Evolutionary conservation across 2,797 vertebrate species (phyloP), one percentile per base, ranked within the genome.

Genomic region (Anniella stebbinsi): DNA sequence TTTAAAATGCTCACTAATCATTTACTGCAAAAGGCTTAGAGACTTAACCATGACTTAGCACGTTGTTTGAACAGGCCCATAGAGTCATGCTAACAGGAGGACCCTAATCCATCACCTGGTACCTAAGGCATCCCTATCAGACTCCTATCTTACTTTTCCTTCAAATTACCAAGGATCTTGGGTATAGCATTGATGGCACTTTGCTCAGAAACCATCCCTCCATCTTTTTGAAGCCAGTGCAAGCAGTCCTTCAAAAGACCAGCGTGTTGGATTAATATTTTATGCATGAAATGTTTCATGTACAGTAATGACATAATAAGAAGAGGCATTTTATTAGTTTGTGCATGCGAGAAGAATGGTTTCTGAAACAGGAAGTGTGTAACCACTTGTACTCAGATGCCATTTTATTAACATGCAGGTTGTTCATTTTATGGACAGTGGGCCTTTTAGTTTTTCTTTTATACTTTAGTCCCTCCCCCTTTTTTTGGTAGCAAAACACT

Each of bases 251-350:
- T 93, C 81, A 90, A 92, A 90, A 94, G 93, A 90, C 92, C 84
- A 93, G 84, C 89, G 81, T 89, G 88, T 94, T 90, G 91, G 94
- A 93, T 93, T 95, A 93, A 92, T 95, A 95, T 94, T 95, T 96
- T 93, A 96, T 96, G 95, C 95, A 94, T 95, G 95, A 95, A 95
- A 91, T 95, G 67, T 92, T 95, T 93, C 15, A 2, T 95, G 94
- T 96, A 95, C 94, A 95, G 94, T 95, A 93, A 93, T 95, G 95
- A 96, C 94, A 96, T 96, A 96, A 96, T 95, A 95, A 96, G 95
- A 95, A 96, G 93, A 95, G 94, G 94, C 96, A 94, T 93, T 95
- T 93, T 95, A 91, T 94, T 94, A 76, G 76, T 93, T 91, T 92
- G 92, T 72, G 92, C 89, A 91, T 90, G 93, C 72, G 82, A 75